Evolutionary conservation across 2,797 vertebrate genomes (phyloP).

Genomic region (Odontamblyopus lacepedii): DNA sequence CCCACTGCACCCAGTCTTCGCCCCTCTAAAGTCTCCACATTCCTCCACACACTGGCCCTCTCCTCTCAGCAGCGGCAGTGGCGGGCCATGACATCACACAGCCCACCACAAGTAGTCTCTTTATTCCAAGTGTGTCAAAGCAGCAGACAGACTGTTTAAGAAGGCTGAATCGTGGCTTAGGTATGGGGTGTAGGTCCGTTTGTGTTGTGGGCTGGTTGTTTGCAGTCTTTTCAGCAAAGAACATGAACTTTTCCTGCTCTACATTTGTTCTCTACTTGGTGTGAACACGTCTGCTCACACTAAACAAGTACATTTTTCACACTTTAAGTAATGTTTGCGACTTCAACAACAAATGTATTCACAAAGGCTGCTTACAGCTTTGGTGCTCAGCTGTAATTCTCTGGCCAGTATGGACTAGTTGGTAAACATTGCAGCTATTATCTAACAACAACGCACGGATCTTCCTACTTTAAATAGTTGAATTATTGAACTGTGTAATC

Average conservation of each 20-base stretch:
- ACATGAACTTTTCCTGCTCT: slow-evolving; percentile 17
- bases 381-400: not conserved
- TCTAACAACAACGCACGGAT: slow-evolving; percentile 40
- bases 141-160: slow-evolving; percentile 39
- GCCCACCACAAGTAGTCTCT: slow-evolving; percentile 63
- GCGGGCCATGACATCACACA: slow-evolving; percentile 68
- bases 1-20: slow-evolving; percentile 60
- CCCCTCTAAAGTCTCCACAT: slow-evolving; percentile 63
- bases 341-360: slow-evolving; percentile 8
- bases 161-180: slow-evolving; percentile 44
- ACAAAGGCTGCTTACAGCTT: slow-evolving; percentile 8
- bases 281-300: slow-evolving; percentile 6
- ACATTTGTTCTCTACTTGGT: slow-evolving; percentile 11
- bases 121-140: slow-evolving; percentile 52
- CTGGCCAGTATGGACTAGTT: slow-evolving; percentile 9
- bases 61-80: slow-evolving; percentile 42
- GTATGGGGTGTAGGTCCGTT: slow-evolving; percentile 34
- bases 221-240: slow-evolving; percentile 26
- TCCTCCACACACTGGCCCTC: slow-evolving; percentile 66
- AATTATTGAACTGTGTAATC: slow-evolving; percentile 62
- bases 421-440: slow-evolving; percentile 38
- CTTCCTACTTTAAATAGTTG: slow-evolving; percentile 48
- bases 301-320: slow-evolving; percentile 12
- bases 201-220: slow-evolving; percentile 18
- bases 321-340: slow-evolving; percentile 13